phyloP scores from a whole-genome alignment of 2,113 vertebrate species.

The Tychaedon coryphoeus region DNA sequence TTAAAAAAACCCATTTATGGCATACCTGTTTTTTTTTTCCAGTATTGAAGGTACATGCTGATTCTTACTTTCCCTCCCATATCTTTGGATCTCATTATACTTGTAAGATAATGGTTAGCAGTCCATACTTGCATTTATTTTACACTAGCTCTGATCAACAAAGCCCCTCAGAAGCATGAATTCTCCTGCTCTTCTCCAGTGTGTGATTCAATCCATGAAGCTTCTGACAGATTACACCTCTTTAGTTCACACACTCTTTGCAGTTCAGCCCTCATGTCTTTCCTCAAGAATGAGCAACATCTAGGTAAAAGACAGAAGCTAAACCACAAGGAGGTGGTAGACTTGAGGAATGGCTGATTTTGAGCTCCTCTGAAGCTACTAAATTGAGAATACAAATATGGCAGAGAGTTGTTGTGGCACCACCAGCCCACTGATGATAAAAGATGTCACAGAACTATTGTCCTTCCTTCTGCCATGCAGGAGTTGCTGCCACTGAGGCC shows the following conservation, averaged over 20 bases:
- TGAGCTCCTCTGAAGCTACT: not conserved
- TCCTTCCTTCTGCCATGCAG: not conserved
- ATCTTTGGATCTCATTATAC: not conserved
- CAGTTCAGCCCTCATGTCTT: not conserved
- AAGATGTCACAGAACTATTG: accelerated
- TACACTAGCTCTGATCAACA: not conserved
- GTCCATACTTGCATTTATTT: not conserved
- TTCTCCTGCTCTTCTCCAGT: not conserved
- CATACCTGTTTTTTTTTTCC: not conserved
- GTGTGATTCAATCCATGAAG: not conserved
- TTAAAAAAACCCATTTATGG: not conserved
- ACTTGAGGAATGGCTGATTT: not conserved
- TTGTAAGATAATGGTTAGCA: not conserved
- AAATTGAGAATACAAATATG: not conserved
- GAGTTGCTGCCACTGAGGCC: accelerated
- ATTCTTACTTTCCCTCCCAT: not conserved
- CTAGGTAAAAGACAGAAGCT: not conserved
- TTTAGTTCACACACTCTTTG: not conserved
- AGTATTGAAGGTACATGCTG: not conserved
- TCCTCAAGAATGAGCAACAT: not conserved
- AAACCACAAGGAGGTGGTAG: not conserved
- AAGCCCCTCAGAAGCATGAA: not conserved
- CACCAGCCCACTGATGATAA: not conserved
- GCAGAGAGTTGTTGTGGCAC: not conserved
- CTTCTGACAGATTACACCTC: not conserved